Base-by-base conservation (phyloP, 92 coral and sea anemone genomes). In the Plumapathes pennacea region DNA sequence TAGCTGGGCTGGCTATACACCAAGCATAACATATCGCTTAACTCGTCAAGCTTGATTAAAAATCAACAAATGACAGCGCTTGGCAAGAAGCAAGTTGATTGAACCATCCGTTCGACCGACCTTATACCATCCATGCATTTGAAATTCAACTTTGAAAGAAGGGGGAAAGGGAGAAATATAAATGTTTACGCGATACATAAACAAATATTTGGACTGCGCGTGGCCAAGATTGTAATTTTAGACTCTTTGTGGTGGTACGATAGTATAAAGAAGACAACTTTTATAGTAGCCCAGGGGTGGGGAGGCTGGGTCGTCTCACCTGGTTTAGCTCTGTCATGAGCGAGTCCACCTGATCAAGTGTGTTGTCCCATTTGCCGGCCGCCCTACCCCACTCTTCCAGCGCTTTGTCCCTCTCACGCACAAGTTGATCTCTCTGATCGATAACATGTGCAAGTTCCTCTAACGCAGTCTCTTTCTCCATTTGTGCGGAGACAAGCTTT, bases 361-460 rank as follows among this genome's bases (percentile, higher is more conserved):
- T 92, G 3, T 76, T 92, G 48, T 92, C 98, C 98, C 98, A 92
- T 60, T 92, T 92, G 22, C 89, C 65, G 3, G 96, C 90, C 4
- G 98, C 98, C 52, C 81, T 88, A 1, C 96, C 98, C 98, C 98
- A 92, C 43, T 92, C 98, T 61, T 92, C 96, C 22, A 88, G 72
- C 9, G 98, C 98, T 21, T 83, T 67, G 42, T 92, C 98, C 25
- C 95, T 61, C 26, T 92, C 98, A 26, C 60, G 40, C 5, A 88
- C 72, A 6, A 90, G 63, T 40, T 79, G 85, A 50, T 92, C 86
- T 23, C 96, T 53, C 37, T 92, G 96, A 23, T 85, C 89, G 54
- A 89, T 80, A 38, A 92, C 98, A 31, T 88, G 80, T 18, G 96
- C 96, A 18, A 92, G 70, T 60, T 92, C 96, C 48, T 89, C 89